Evolutionary conservation across 2,888 invertebrate genomes (phyloP).

Genomic region (Lapara coniferarum): DNA sequence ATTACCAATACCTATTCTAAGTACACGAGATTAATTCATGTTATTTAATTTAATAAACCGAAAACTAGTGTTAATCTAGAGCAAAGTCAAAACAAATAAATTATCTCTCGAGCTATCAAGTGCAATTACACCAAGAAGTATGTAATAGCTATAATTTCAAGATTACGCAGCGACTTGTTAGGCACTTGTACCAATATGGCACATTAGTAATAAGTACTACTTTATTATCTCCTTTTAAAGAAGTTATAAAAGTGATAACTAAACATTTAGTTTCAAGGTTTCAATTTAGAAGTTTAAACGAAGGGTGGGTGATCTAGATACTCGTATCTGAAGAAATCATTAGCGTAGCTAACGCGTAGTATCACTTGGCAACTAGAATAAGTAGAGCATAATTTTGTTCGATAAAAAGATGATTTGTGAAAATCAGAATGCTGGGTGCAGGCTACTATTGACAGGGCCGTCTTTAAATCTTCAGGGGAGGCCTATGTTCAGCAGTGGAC

Average conservation of each 20-base stretch:
- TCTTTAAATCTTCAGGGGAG: no score
- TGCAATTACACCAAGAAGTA: neutral
- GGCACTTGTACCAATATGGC: neutral
- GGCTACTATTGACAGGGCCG: no score
- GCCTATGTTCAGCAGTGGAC: no score
- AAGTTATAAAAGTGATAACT: constrained; percentile 7
- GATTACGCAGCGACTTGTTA: neutral
- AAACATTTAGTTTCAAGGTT: constrained; percentile 8
- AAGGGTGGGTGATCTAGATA: neutral
- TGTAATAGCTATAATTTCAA: neutral
- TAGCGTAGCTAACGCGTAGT: no score
- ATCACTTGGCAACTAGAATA: no score
- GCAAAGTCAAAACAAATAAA: constrained; percentile 15
- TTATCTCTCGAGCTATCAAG: constrained; percentile 2
- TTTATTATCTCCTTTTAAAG: constrained; percentile 17
- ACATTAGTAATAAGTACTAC: constrained; percentile 7
- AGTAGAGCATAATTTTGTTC: no score
- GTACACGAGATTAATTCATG: neutral
- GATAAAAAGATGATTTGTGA: no score
- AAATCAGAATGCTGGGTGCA: no score
- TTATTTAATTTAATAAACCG: constrained; percentile 4
- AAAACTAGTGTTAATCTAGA: neutral
- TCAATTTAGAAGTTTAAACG: neutral
- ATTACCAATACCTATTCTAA: neutral
- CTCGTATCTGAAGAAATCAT: neutral